A percentile compares a stretch with the other conserved stretches of the same genome.
phyloP scores from a whole-genome alignment of 2,797 vertebrate genomes.

The Salarias fasciatus region DNA sequence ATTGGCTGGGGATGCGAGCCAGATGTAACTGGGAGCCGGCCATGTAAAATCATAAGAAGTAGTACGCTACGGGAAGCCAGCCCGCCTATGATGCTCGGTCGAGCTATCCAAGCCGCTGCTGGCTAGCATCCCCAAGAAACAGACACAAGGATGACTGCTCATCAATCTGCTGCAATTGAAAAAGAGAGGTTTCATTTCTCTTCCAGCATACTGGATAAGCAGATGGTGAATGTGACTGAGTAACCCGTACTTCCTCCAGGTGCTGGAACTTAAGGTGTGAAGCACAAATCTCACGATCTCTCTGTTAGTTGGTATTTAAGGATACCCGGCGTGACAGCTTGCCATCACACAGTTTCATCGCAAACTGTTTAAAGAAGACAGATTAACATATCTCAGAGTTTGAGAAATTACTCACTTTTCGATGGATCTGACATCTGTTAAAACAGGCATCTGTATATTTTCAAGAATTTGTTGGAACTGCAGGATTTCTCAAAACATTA shows the following conservation, averaged over 20 bases:
- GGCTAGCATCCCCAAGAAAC: slow-evolving; percentile 10
- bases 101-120: slow-evolving; percentile 2
- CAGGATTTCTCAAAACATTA: too few species aligned
- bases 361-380: too few species aligned
- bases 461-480: too few species aligned
- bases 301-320: background rate
- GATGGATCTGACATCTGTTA: background rate
- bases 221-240: slow-evolving; percentile 26
- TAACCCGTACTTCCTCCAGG: background rate
- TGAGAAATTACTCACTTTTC: background rate
- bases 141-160: slow-evolving; percentile 11
- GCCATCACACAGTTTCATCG: background rate
- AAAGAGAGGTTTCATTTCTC: background rate
- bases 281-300: background rate
- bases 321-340: background rate
- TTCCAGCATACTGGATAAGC: slow-evolving; percentile 9
- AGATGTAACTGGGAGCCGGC: slow-evolving; percentile 16
- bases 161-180: slow-evolving; percentile 27
- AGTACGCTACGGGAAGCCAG: slow-evolving; percentile 10
- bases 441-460: too few species aligned
- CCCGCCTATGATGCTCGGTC: slow-evolving; percentile 2
- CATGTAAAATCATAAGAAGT: slow-evolving; percentile 1
- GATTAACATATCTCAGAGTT: background rate
- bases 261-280: background rate
- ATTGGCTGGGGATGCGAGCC: slow-evolving; percentile 4